phyloP scores from a whole-genome alignment of 2,888 invertebrate genomes.

The Tricholauxania praeusta region DNA sequence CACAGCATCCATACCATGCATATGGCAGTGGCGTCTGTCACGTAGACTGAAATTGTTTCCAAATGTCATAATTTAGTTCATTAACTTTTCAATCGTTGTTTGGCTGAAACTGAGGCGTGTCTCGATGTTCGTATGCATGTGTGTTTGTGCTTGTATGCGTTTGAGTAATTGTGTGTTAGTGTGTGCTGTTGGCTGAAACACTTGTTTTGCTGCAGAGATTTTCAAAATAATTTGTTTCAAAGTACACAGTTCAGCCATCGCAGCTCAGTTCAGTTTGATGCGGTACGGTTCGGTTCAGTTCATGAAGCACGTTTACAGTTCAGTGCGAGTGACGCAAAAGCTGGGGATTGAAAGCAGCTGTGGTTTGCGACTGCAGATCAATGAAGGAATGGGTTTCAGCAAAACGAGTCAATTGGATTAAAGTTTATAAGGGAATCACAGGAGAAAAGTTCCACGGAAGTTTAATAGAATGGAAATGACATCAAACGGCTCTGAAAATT shows the following conservation, averaged over 20 bases:
- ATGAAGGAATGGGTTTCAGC: neutral
- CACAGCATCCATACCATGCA: too few species aligned
- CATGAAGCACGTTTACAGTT: slow-evolving; percentile 15
- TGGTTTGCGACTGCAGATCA: neutral
- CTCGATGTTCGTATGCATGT: neutral
- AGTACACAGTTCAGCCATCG: neutral
- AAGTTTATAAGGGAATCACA: neutral
- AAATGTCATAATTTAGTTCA: slow-evolving; percentile 51
- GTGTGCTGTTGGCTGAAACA: slow-evolving; percentile 7
- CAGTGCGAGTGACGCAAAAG: slow-evolving; percentile 10
- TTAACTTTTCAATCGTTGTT: slow-evolving; percentile 48
- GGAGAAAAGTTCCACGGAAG: too few species aligned
- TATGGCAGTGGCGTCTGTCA: slow-evolving; percentile 24
- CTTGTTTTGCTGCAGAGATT: slow-evolving; percentile 29
- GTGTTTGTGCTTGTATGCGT: slow-evolving; percentile 12
- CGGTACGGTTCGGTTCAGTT: slow-evolving; percentile 12
- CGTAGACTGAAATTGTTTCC: slow-evolving; percentile 45
- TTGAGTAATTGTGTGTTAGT: neutral
- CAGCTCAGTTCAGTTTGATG: neutral
- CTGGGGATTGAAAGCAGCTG: too few species aligned
- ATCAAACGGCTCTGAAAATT: too few species aligned
- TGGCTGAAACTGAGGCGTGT: slow-evolving; percentile 23
- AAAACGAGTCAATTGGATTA: slow-evolving; percentile 16
- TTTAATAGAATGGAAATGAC: too few species aligned
- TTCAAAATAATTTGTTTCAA: slow-evolving; percentile 25